A percentile compares a stretch with the other conserved stretches of the same genome.
phyloP scores from a whole-genome alignment of 2,113 vertebrate species.

The Nettapus auritus region DNA sequence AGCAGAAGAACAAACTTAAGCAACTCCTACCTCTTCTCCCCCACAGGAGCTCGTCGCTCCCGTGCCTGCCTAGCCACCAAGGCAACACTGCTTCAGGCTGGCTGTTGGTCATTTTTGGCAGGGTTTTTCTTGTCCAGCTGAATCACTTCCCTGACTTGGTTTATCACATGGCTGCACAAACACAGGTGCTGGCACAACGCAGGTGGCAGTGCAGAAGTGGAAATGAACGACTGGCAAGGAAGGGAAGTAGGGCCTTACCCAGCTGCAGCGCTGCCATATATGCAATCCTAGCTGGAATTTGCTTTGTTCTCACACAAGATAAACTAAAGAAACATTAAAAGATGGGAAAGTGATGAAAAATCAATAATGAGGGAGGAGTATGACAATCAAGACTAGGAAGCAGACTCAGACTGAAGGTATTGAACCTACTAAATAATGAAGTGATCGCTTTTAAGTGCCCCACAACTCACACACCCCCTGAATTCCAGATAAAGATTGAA shows the following conservation, averaged over 20 bases:
- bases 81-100: not conserved
- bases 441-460: not conserved
- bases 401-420: not conserved
- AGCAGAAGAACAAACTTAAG: not conserved
- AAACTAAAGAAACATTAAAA: not conserved
- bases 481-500: not conserved
- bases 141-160: not conserved
- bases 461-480: not conserved
- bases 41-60: not conserved
- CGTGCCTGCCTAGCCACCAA: not conserved
- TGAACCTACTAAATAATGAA: not conserved
- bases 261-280: not conserved
- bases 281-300: not conserved
- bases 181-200: not conserved
- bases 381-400: rapidly evolving
- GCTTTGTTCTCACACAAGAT: not conserved
- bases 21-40: not conserved
- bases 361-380: not conserved
- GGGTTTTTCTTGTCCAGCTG: not conserved
- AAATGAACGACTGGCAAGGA: not conserved
- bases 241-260: rapidly evolving
- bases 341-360: rapidly evolving
- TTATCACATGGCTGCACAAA: not conserved
- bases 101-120: not conserved
- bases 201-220: not conserved